phyloP scores from a whole-genome alignment of 2,888 invertebrate species.

The Callyntrura sp. region DNA sequence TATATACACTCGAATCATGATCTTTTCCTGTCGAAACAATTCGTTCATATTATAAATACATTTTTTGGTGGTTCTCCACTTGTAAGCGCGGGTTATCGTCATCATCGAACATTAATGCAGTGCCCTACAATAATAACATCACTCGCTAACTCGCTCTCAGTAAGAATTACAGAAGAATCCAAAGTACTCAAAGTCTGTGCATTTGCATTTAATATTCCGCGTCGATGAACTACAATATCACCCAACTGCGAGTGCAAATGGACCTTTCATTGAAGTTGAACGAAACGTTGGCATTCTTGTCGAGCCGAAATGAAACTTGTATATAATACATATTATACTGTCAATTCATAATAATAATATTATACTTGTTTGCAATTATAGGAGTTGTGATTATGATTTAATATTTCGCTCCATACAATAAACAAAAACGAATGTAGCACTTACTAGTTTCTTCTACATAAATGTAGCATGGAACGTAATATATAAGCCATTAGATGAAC shows the following conservation, averaged over 20 bases:
- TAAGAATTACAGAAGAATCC: background rate
- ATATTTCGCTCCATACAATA: background rate
- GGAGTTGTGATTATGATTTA: constrained; percentile 13
- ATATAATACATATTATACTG: no score
- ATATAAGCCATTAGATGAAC: background rate
- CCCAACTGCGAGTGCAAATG: constrained; percentile 8
- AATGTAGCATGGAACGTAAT: background rate
- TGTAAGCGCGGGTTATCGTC: background rate
- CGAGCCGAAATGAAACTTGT: no score
- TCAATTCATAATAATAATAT: constrained; percentile 25
- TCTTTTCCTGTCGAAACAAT: constrained; percentile 35
- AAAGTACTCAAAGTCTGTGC: background rate
- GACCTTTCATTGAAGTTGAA: constrained; percentile 28
- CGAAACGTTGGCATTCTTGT: background rate
- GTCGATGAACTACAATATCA: background rate
- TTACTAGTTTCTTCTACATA: background rate
- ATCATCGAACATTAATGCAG: background rate
- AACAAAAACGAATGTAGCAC: background rate
- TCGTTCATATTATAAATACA: no score
- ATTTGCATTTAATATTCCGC: constrained; percentile 22
- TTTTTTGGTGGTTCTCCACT: background rate
- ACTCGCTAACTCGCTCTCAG: background rate
- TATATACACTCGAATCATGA: background rate
- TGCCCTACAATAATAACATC: background rate
- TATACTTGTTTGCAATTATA: background rate